Base-by-base conservation (phyloP, 1,140 invertebrate species). In the Hyposmocoma kahamanoa region DNA sequence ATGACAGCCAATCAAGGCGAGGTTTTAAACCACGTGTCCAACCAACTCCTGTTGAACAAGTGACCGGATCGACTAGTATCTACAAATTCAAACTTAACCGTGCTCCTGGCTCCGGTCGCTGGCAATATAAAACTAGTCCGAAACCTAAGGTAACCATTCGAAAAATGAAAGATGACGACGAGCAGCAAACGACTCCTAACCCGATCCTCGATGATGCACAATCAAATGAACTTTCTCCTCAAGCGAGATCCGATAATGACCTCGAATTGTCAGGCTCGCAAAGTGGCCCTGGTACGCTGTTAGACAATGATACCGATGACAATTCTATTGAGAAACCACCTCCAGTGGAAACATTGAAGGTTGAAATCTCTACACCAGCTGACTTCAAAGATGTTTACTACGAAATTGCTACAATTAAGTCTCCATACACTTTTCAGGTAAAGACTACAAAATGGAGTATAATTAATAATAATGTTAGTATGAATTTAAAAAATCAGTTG, bases 331-430 rank as follows among this genome's bases (percentile, higher is more conserved):
- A 91, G 77, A 87, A 87, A 72, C 84, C 87, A 81, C 84, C 92
- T 51, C 90, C 91, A 9, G 79, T 93, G 3, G 93, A 95, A 77
- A 95, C 94, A 1, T 77, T 95, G 30, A 94, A 94, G 74, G 92
- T 95, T 0, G 93, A 95, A 77, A 96, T 96, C 48, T 95, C 94
- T 1, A 96, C 94, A 1, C 92, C 94, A 0, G 91, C 92, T 21
- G 93, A 95, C 69, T 94, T 95, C 58, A 90, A 90, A 65, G 93
- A 95, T 76, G 89, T 93, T 38, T 95, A 95, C 55, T 95, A 94
- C 69, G 92, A 96, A 87, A 94, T 96, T 52, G 95, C 94, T 4
- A 96, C 95, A 0, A 94, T 96, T 47, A 95, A 94, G 72, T 95
- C 94, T 39, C 95, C 95, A 0, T 96, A 95, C 67, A 92, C 93